These are phyloP conservation scores for Diplolepis rosae DNA, from an alignment of 2,888 invertebrate genomes.

Conservation along the genomic window DNA sequence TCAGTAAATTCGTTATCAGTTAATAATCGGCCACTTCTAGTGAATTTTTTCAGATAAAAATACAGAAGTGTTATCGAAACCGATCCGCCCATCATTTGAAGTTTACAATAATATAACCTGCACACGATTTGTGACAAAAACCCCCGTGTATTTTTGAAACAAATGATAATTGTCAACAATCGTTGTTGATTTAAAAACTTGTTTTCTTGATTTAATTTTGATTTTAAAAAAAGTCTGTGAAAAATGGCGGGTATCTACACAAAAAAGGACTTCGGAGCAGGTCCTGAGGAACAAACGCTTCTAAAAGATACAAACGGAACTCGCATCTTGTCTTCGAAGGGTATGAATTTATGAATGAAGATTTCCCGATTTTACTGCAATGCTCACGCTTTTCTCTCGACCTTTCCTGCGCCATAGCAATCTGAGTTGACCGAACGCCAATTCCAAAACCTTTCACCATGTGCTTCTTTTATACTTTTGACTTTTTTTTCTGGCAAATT, in stretches of 20 bases:
- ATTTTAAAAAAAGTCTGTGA: neutral
- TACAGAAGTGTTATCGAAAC: neutral
- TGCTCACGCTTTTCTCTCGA: neutral
- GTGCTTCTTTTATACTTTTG: slow-evolving; percentile 33
- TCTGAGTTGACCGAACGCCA: neutral
- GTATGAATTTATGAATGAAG: slow-evolving; percentile 28
- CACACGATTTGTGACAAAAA: neutral
- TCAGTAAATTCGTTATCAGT: neutral
- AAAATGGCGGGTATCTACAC: slow-evolving; percentile 71
- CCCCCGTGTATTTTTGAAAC: neutral
- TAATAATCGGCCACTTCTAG: neutral
- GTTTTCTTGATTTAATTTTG: neutral
- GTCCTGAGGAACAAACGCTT: slow-evolving; percentile 70
- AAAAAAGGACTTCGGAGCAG: slow-evolving; percentile 67
- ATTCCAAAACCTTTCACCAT: neutral
- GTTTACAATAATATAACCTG: neutral
- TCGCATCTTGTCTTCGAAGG: slow-evolving; percentile 37
- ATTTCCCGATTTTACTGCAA: neutral
- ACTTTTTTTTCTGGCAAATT: slow-evolving; percentile 17
- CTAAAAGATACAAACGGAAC: slow-evolving; percentile 66
- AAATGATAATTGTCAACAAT: neutral
- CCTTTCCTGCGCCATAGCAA: neutral
- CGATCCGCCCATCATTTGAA: slow-evolving; percentile 9
- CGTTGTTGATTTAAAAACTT: neutral
- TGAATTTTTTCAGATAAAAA: neutral